Base-by-base conservation (phyloP, 2,888 invertebrate species). In the Lasioglossum oenotherae region DNA sequence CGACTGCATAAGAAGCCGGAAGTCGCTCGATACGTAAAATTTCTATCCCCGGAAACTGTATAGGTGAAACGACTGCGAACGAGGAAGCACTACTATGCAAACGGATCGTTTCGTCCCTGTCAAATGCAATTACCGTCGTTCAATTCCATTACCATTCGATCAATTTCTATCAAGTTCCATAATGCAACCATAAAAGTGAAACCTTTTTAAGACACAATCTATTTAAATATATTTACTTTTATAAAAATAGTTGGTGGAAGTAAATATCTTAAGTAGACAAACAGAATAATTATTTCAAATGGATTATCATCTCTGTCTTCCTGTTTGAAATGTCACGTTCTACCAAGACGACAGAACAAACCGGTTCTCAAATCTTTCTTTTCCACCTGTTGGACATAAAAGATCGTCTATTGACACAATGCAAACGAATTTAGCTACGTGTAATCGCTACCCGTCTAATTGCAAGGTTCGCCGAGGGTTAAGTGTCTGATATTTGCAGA, bases 1-100 rank as follows among this genome's bases (percentile, higher is more conserved):
- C 41, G 69, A 78, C 82, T 83, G 83, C 85, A 81, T 87, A 90
- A 90, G 81, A 85, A 41, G 69, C 91, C 90, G 89, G 90, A 90
- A 88, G 85, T 82, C 64, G 80, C 86, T 83, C 38, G 46, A 75
- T 81, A 85, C 75, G 81, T 88, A 88, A 90, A 89, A 87, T 85
- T 86, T 81, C 87, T 78, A 82, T 81, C 60, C 69, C 87, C 84
- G 90, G 91, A 91, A 91, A 87, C 79, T 74, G 44, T 84, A 82
- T 38, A 85, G 80, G 78, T 85, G 86, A 86, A 91, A 87, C 85
- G 73, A 44, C 57, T 77, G 71, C 27, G 71, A 71, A 74, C 85
- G 81, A 78, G 80, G 78, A 80, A 78, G 64, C 35, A 74, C 64
- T 72, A 27, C 41, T 49, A 49, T 14, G 69, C 35, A 53, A 38